Percentiles rank a stretch among this genome's conserved stretches.
These are phyloP conservation scores for Aepyceros melampus DNA, from an alignment of 2,113 vertebrate genomes.

Conservation along the genomic window DNA sequence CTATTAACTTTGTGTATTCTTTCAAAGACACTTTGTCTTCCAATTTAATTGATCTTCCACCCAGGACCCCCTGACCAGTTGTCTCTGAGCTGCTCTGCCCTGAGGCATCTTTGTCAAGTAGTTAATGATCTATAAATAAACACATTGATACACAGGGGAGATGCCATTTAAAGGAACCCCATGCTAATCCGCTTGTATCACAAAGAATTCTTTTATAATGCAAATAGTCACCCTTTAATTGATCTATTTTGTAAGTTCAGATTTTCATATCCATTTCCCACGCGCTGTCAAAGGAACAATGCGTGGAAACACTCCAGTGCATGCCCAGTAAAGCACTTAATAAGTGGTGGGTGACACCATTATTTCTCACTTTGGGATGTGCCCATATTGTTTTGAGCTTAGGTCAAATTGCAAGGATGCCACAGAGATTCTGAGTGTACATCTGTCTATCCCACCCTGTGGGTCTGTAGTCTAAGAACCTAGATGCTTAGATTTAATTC, in stretches of 20 bases:
- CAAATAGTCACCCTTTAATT: constrained; percentile 21
- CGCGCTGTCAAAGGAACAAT: background rate
- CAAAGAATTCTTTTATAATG: constrained; percentile 54
- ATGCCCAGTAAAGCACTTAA: background rate
- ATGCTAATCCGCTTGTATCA: constrained; percentile 18
- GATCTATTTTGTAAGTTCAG: constrained; percentile 33
- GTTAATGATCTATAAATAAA: constrained; percentile 67
- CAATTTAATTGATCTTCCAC: constrained; percentile 38
- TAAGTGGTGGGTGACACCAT: background rate
- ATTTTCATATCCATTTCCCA: constrained; percentile 33
- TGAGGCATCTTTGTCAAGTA: constrained; percentile 29
- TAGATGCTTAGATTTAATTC: background rate
- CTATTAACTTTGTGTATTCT: background rate
- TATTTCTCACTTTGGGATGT: background rate
- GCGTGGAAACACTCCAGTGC: background rate
- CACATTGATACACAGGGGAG: background rate
- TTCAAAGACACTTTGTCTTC: constrained; percentile 35
- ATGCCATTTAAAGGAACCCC: constrained; percentile 29
- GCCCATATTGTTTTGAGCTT: background rate
- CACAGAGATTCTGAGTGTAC: background rate
- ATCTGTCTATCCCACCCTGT: background rate
- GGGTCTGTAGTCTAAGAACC: background rate
- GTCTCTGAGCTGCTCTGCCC: constrained; percentile 29
- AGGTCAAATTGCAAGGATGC: background rate
- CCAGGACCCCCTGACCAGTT: constrained; percentile 1